These are phyloP conservation scores for Corythucha ciliata DNA, from an alignment of 2,888 invertebrate species.

Conservation along the genomic window DNA sequence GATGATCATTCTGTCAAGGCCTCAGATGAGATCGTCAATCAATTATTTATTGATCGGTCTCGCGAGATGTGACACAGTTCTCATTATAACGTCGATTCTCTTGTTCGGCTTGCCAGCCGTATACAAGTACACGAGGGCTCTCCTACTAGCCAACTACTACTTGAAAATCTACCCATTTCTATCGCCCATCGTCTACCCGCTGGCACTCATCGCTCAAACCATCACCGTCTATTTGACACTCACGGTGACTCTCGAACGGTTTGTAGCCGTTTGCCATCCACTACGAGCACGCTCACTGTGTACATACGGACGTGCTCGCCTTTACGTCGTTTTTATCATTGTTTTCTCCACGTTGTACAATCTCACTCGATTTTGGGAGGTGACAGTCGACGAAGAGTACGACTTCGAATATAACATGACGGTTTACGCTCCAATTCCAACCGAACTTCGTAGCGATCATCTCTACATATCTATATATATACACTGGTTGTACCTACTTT, in stretches of 20 bases:
- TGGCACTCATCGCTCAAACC: slow-evolving; percentile 82
- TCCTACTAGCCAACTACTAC: slow-evolving; percentile 63
- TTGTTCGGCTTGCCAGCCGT: slow-evolving; percentile 82
- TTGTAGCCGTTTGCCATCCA: slow-evolving; percentile 88
- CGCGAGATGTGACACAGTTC: slow-evolving; percentile 84
- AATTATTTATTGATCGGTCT: slow-evolving; percentile 89
- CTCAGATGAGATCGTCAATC: slow-evolving; percentile 92
- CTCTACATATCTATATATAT: slow-evolving; percentile 80
- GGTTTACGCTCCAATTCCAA: slow-evolving; percentile 61
- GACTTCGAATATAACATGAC: slow-evolving; percentile 45
- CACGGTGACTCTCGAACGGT: slow-evolving; percentile 58
- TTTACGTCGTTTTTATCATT: slow-evolving; percentile 74
- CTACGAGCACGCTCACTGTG: slow-evolving; percentile 80
- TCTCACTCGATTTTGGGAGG: slow-evolving; percentile 53
- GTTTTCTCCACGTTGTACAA: slow-evolving; percentile 78
- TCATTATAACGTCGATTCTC: slow-evolving; percentile 74
- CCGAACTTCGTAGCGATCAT: slow-evolving; percentile 57
- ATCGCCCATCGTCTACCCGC: slow-evolving; percentile 68
- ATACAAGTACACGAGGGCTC: slow-evolving; percentile 73
- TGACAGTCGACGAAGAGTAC: slow-evolving; percentile 33
- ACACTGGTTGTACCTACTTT: slow-evolving; percentile 86
- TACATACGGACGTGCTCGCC: slow-evolving; percentile 75
- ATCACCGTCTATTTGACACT: slow-evolving; percentile 81
- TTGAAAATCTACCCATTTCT: slow-evolving; percentile 67
- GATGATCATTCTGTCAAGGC: slow-evolving; percentile 75